These are phyloP conservation scores for Apamea anceps DNA, from an alignment of 2,888 invertebrate species.

Conservation along the genomic window DNA sequence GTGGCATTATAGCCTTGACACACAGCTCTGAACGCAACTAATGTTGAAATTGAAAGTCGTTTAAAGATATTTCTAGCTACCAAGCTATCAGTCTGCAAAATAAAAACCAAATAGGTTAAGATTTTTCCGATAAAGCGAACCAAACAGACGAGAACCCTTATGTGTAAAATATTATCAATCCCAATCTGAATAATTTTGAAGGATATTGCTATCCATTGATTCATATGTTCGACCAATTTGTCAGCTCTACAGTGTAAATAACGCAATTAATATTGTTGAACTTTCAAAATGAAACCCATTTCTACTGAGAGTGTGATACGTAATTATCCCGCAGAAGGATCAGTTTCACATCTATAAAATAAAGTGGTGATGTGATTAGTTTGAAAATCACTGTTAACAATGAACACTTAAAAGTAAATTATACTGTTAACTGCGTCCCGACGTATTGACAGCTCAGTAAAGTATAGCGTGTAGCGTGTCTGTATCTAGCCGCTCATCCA, in stretches of 20 bases:
- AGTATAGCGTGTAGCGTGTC: neutral
- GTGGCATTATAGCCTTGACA: slow-evolving; percentile 1
- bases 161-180: no score
- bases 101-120: neutral
- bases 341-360: neutral
- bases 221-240: no score
- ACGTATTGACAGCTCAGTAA: neutral
- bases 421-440: slow-evolving; percentile 7
- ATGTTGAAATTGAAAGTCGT: slow-evolving; percentile 2
- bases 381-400: neutral
- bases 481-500: neutral
- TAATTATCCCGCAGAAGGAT: neutral
- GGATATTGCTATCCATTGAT: no score
- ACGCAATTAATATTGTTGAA: no score
- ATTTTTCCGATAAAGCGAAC: neutral
- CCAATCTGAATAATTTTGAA: no score
- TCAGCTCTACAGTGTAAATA: no score
- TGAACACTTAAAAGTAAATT: neutral
- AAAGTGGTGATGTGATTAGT: neutral
- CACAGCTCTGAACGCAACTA: no score
- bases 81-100: neutral
- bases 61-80: neutral
- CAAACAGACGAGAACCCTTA: neutral
- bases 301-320: no score
- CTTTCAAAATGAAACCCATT: no score